A percentile compares a stretch with the other conserved stretches of the same genome.
phyloP scores from a whole-genome alignment of 2,113 vertebrate species.

The Cricetomys ansorgei region DNA sequence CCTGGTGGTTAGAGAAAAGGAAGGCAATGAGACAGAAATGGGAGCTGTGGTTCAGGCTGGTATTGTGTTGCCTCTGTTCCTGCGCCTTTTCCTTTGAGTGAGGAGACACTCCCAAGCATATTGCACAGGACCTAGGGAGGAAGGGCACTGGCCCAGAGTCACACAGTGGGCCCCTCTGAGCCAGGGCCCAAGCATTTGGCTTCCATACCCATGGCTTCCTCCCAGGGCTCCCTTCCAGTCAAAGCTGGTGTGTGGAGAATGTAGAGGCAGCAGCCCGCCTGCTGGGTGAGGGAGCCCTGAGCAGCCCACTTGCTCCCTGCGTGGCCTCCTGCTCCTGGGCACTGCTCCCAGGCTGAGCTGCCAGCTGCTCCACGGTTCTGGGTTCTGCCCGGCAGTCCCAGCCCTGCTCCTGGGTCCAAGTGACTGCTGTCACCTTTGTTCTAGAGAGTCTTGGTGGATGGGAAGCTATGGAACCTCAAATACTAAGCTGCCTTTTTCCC shows the following conservation, averaged over 20 bases:
- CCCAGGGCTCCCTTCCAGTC: neutral
- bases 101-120: neutral
- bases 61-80: neutral
- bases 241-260: rapidly evolving
- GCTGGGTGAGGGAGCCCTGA: neutral
- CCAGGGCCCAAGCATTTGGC: neutral
- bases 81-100: neutral
- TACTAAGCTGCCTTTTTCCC: neutral
- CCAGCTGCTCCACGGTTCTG: neutral
- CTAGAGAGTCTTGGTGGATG: neutral
- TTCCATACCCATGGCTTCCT: neutral
- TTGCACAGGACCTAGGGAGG: rapidly evolving
- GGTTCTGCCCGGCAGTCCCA: neutral
- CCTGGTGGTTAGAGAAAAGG: neutral
- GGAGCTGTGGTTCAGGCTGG: too few species aligned
- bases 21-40: neutral
- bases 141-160: neutral
- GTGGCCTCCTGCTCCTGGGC: neutral
- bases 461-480: neutral
- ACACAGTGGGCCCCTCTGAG: neutral
- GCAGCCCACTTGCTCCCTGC: neutral
- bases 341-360: neutral
- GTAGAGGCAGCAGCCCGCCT: neutral
- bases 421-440: neutral
- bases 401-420: neutral